These are phyloP conservation scores for Cecidostiba fungosa DNA, from an alignment of 2,888 invertebrate genomes.

Conservation along the genomic window DNA sequence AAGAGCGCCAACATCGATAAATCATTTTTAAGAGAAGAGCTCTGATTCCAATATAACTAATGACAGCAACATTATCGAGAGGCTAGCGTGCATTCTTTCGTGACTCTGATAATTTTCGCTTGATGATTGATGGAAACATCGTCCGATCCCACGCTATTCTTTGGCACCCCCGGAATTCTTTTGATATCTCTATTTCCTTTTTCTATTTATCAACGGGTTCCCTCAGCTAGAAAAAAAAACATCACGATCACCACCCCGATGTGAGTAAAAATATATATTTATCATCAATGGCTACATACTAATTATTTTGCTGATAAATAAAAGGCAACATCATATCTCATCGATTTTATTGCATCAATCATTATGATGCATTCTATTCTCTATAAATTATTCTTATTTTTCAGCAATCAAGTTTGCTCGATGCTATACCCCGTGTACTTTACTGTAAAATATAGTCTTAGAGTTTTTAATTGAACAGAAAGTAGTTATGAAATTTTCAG, in stretches of 20 bases:
- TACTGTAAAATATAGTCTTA: background rate
- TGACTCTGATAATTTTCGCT: conserved; percentile 44
- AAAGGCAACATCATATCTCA: background rate
- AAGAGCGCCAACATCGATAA: conserved; percentile 4
- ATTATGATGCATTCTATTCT: no score
- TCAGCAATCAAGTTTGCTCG: no score
- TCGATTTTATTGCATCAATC: background rate
- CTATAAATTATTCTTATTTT: no score
- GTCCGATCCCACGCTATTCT: background rate
- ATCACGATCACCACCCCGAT: background rate
- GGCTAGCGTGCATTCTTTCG: conserved; percentile 33
- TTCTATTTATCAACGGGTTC: conserved; percentile 32
- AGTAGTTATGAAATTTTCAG: background rate
- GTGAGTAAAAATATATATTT: background rate
- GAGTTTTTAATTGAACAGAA: background rate
- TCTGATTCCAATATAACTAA: conserved; percentile 43
- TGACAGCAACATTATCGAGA: conserved; percentile 39
- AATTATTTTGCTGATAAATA: background rate
- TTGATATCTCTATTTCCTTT: conserved; percentile 25
- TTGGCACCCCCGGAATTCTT: background rate
- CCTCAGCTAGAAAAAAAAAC: background rate
- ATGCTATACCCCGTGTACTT: no score
- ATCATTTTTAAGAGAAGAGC: conserved; percentile 21
- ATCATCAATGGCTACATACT: background rate
- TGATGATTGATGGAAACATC: conserved; percentile 45